Base-by-base conservation (phyloP, 2,888 invertebrate genomes). In the Halictus ligatus region DNA sequence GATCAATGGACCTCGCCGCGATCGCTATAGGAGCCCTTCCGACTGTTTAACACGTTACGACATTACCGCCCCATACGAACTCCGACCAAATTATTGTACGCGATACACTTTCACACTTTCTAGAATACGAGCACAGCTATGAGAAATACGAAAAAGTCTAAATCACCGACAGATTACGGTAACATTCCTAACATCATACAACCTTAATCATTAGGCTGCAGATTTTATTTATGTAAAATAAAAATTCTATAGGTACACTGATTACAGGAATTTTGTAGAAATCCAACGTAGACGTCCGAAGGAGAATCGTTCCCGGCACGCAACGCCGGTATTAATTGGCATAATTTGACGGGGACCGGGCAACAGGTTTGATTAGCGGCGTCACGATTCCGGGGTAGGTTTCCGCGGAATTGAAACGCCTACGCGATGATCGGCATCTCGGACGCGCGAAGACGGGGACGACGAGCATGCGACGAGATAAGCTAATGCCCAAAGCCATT, bases 301-400 rank as follows among this genome's bases (percentile, higher is more conserved):
- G 69, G 35, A 40, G 74, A 82, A 69, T 81, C 74, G 50, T 78
- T 73, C n/a, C 29, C 78, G 78, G 35, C 87, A 83, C 78, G 87
- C 87, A 72, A 87, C 58, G 40, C 76, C 29, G 43, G 58, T 81
- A 81, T 87, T 84, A 87, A 87, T 87, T 87, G 71, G 48, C 43
- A 75, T 87, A 81, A 87, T 83, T 78, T 35, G 58, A 40, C 58
- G 43, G 80, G 43, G 80, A 78, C 35, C 50, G 25, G 78, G 87
- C 87, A 87, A 87, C 87, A 87, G 87, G 87, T 87, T 35, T 69
- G 82, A 86, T 77, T 48, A 67, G n/a, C 15, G 50, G 29, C 18
- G 67, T 6, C 40, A 18, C 25, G 35, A 21, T 29, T 58, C 29
- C 54, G 29, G 29, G 64, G 50, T 7, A 4, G 29, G 21, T 35